Evolutionary conservation across 1,140 invertebrate species (phyloP).

Genomic region (Caerostris darwini): DNA sequence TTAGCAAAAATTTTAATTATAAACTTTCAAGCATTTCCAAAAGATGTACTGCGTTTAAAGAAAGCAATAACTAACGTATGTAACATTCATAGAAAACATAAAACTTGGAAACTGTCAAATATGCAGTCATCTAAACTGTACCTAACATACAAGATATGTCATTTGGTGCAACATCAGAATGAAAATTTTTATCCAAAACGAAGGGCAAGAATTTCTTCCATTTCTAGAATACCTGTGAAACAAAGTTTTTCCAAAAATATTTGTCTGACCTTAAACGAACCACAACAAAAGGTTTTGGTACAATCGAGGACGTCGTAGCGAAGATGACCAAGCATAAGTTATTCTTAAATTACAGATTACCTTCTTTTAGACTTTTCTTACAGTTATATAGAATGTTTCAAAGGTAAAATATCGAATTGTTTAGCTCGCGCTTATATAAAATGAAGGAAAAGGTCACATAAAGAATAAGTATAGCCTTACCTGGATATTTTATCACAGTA

Average conservation of each 20-base stretch:
- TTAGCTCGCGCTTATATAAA: background rate
- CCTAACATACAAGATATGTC: too few relatives aligned
- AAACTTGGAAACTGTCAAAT: too few relatives aligned
- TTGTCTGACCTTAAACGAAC: background rate
- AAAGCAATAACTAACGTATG: too few relatives aligned
- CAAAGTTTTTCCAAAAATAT: background rate
- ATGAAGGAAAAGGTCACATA: conserved; percentile 15
- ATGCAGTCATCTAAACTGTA: too few relatives aligned
- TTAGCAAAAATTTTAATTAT: too few relatives aligned
- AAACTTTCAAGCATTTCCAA: too few relatives aligned
- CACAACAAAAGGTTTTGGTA: conserved; percentile 3
- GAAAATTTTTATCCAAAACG: background rate
- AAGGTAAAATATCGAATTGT: background rate
- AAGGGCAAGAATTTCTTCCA: background rate
- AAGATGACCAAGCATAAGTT: conserved; percentile 32
- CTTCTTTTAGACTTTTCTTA: conserved; percentile 10
- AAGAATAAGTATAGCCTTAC: background rate
- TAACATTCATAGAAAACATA: too few relatives aligned
- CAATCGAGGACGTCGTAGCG: background rate
- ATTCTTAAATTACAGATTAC: background rate
- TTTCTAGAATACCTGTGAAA: background rate
- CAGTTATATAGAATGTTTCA: background rate
- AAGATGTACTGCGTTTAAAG: too few relatives aligned
- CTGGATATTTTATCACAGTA: too few relatives aligned
- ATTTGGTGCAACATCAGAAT: background rate